phyloP scores from a whole-genome alignment of 2,113 vertebrate genomes.

The Cochlearius cochlearius region DNA sequence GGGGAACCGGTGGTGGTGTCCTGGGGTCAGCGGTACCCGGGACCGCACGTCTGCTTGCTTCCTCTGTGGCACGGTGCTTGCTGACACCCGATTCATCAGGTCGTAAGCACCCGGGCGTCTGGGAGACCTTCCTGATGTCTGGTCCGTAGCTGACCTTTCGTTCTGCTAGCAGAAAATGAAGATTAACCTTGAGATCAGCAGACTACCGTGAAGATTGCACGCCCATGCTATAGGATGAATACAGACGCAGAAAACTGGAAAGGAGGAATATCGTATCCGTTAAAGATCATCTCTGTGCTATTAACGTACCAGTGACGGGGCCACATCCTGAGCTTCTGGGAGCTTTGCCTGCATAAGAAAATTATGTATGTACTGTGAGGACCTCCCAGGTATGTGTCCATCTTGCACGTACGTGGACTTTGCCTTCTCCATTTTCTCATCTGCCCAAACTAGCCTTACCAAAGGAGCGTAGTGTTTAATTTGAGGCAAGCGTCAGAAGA shows the following conservation, averaged over 20 bases:
- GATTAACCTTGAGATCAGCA: neutral
- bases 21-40: neutral
- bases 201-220: neutral
- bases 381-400: neutral
- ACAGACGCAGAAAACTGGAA: neutral
- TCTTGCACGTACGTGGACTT: neutral
- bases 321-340: neutral
- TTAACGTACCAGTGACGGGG: neutral
- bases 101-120: neutral
- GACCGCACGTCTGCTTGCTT: neutral
- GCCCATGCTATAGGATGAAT: neutral
- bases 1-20: neutral
- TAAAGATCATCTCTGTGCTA: neutral
- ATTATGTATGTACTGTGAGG: rapidly evolving
- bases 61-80: neutral
- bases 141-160: neutral
- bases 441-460: neutral
- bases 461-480: neutral
- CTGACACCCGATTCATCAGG: neutral
- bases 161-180: neutral
- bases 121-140: neutral
- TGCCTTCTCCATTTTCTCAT: neutral
- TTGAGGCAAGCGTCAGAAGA: neutral
- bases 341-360: neutral
- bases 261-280: neutral